A percentile compares a stretch with the other conserved stretches of the same genome.
Evolutionary conservation across 2,888 invertebrate species (phyloP).

Genomic region (Torymus tubicola): DNA sequence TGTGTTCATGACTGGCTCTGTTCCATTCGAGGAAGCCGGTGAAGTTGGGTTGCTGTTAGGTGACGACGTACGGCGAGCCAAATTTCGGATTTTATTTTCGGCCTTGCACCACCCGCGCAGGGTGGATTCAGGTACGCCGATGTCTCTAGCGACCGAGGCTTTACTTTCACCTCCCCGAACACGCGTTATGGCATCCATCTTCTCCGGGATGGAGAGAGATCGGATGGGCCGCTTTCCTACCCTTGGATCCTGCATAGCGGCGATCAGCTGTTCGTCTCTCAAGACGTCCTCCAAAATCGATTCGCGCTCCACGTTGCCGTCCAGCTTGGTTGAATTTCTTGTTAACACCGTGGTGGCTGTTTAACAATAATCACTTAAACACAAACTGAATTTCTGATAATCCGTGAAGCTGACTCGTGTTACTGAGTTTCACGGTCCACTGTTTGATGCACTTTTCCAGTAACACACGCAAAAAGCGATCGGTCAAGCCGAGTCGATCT

Average conservation of each 20-base stretch:
- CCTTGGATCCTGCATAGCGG: constrained; percentile 80
- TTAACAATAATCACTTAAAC: no score
- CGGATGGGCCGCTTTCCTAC: constrained; percentile 87
- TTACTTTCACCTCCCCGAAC: constrained; percentile 92
- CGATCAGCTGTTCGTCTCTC: constrained; percentile 62
- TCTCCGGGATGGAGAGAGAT: constrained; percentile 86
- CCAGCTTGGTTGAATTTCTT: no score
- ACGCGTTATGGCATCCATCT: constrained; percentile 88
- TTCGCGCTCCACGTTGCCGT: not conserved
- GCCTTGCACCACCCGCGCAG: constrained; percentile 93
- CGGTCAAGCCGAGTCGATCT: no score
- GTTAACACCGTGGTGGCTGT: no score
- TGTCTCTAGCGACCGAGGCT: constrained; percentile 90
- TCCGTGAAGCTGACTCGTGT: no score
- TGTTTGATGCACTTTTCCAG: no score
- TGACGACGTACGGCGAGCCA: constrained; percentile 82
- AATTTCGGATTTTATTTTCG: constrained; percentile 85
- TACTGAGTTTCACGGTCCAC: no score
- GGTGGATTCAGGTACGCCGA: constrained; percentile 91
- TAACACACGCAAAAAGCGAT: no score
- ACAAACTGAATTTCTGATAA: no score
- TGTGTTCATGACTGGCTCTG: constrained; percentile 62
- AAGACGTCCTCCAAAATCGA: constrained; percentile 41
- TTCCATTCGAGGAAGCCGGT: constrained; percentile 60
- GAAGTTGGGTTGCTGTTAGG: constrained; percentile 80